phyloP scores from a whole-genome alignment of 2,113 vertebrate genomes.

The Microcebus griseorufus region DNA sequence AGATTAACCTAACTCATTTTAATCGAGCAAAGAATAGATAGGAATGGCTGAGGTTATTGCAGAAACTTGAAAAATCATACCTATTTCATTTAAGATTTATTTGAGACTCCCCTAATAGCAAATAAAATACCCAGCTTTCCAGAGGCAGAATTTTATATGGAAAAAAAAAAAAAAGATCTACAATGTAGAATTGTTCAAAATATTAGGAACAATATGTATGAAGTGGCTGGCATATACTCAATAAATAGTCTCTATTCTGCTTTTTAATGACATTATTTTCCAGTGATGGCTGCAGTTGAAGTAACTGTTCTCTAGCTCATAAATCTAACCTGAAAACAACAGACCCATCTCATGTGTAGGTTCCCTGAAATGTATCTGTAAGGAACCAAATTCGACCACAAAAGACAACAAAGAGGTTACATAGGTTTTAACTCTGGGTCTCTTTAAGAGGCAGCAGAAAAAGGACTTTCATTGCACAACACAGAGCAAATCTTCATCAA shows the following conservation, averaged over 20 bases:
- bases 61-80: background rate
- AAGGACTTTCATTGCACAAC: background rate
- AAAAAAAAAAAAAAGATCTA: background rate
- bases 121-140: background rate
- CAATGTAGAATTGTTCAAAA: background rate
- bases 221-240: background rate
- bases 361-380: background rate
- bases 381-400: background rate
- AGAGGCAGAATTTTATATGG: conserved; percentile 5
- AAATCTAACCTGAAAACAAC: background rate
- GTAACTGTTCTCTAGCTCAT: background rate
- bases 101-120: background rate
- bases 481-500: background rate
- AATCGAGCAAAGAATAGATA: background rate
- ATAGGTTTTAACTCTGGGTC: background rate
- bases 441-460: background rate
- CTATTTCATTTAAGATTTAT: conserved; percentile 4
- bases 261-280: conserved; percentile 1
- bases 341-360: background rate
- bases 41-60: background rate
- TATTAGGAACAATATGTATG: background rate
- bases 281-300: background rate
- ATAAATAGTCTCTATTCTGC: background rate
- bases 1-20: background rate
- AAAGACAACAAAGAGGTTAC: background rate